phyloP scores from a whole-genome alignment of 1,140 invertebrate species.

The Apocrypta bakeri region DNA sequence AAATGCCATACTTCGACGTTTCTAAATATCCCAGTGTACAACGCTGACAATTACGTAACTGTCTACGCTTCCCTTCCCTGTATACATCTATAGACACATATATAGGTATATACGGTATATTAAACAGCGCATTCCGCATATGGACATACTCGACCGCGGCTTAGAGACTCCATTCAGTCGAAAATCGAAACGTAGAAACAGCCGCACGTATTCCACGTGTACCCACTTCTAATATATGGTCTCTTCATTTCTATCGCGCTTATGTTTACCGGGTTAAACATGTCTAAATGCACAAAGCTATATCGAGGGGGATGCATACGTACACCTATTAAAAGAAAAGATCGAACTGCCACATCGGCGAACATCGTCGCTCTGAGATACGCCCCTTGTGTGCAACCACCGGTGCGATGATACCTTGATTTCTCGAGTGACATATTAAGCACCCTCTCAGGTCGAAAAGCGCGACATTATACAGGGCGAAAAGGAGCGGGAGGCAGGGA shows the following conservation, averaged over 20 bases:
- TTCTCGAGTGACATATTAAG: conserved; percentile 72
- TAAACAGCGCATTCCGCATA: too few relatives aligned
- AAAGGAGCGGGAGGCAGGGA: conserved; percentile 33
- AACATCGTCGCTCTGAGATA: conserved; percentile 54
- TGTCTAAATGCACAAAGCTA: background rate
- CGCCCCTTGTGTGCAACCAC: conserved; percentile 72
- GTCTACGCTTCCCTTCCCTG: too few relatives aligned
- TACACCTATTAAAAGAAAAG: conserved; percentile 29
- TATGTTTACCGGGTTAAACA: conserved; percentile 18
- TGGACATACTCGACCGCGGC: background rate
- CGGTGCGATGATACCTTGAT: conserved; percentile 75
- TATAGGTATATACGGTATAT: too few relatives aligned
- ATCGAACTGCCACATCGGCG: background rate
- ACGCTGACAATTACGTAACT: too few relatives aligned
- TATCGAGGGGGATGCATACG: conserved; percentile 10
- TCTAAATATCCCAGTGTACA: too few relatives aligned
- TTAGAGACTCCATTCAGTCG: background rate
- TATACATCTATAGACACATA: too few relatives aligned
- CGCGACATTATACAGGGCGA: conserved; percentile 43
- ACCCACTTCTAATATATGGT: background rate
- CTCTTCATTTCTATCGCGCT: background rate
- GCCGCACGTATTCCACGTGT: conserved; percentile 13
- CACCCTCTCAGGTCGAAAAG: conserved; percentile 58
- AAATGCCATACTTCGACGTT: too few relatives aligned
- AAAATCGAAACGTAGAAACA: background rate